Percentiles rank a stretch among this genome's conserved stretches.
Evolutionary conservation across 1,140 invertebrate genomes (phyloP).

Genomic region (Bilobella aurantiaca): DNA sequence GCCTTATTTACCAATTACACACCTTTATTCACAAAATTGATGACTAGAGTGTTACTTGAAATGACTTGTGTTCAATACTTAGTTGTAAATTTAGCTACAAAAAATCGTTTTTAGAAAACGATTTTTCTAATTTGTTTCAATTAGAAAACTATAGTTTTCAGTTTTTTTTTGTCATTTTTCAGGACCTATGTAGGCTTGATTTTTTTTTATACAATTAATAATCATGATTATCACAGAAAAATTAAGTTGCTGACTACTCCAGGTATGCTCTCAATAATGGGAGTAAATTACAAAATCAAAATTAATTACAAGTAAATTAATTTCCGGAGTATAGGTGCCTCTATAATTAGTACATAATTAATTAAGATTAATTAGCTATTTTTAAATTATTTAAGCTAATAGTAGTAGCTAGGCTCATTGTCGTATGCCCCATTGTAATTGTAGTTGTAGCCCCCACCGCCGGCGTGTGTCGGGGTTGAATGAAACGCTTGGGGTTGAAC

Average conservation of each 20-base stretch:
- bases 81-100: too few relatives aligned
- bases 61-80: not conserved
- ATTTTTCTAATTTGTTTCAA: not conserved
- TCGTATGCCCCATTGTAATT: constrained; percentile 20
- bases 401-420: constrained; percentile 11
- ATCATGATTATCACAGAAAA: too few relatives aligned
- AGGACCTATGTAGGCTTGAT: not conserved
- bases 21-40: not conserved
- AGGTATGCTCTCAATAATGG: too few relatives aligned
- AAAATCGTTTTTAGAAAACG: not conserved
- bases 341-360: too few relatives aligned
- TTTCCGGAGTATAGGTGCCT: too few relatives aligned
- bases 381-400: constrained; percentile 7
- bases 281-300: too few relatives aligned
- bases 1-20: not conserved
- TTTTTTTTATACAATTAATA: constrained; percentile 1
- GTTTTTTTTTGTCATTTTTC: not conserved
- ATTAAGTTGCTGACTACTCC: too few relatives aligned
- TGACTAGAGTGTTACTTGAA: not conserved
- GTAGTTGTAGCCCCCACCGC: constrained; percentile 13
- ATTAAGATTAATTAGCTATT: not conserved
- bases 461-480: not conserved
- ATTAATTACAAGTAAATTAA: too few relatives aligned
- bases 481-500: not conserved
- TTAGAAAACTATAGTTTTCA: constrained; percentile 2